Evolutionary conservation across 2,888 invertebrate genomes (phyloP), one percentile per base, ranked within the genome.

Genomic region (Oscheius sp.): DNA sequence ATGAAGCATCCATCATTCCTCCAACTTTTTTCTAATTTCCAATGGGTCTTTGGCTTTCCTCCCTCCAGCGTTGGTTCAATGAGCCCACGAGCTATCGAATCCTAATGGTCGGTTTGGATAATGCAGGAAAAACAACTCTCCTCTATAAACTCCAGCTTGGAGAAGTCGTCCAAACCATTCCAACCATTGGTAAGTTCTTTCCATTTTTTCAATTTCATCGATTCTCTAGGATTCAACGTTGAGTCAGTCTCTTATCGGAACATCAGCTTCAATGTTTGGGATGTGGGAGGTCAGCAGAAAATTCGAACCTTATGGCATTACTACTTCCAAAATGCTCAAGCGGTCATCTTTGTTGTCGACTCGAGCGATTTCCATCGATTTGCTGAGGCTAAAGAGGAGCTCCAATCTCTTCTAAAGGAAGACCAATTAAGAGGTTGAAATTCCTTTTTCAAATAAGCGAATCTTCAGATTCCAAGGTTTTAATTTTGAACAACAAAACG

Each of bases 81-180:
- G 17, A 27, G 2, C 17, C 46, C 6, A 20, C 48, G 23, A 45
- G 27, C 23, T 33, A 33, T 15, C 64, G 64, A 31, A 64, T 64
- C 23, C 17, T 64, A 34, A 64, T 64, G 64, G 64, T 64, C 15
- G 64, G 64, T n/a, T 34, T 64, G 10, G 64, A 64, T 31, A 64
- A 64, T 33, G 64, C 64, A 31, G 64, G 64, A 15, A 64, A 64
- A 25, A 64, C 64, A 3, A 64, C 64, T 12, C 25, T 64, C 15
- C 48, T 64, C n/a, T 64, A 64, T 50, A 64, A 64, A 46, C 33
- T 64, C 31, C 45, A 64, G 2, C 23, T 64, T 8, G 64, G 64
- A 17, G 64, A 64, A 50, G 33, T 64, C 20, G 33, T 64, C 10
- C 29, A 29, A 4, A 64, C 64, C 0, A 64, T 64, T 23, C 64